Base-by-base conservation (phyloP, 2,113 vertebrate genomes). In the Nesogale talazaci region DNA sequence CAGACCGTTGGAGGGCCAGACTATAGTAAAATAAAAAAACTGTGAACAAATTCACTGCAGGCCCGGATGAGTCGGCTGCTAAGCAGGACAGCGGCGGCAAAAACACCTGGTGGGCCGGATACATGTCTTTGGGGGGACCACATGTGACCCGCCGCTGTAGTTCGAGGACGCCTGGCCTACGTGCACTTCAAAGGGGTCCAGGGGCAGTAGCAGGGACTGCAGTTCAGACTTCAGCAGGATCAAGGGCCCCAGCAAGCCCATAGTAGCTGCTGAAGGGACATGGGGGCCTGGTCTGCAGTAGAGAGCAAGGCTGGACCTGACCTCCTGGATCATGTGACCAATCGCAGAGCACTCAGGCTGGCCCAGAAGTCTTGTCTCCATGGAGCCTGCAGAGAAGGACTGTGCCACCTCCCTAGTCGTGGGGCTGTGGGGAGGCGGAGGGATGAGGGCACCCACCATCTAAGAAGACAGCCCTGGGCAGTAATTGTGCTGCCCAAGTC, bases 401-500 rank as follows among this genome's bases (percentile, higher is more conserved):
- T 19, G 67, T 20, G 27, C 11, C 65, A 56, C 22, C 19, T 27
- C 9, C 59, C 59, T 61, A 42, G 19, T 19, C 22, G 36, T 23
- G 56, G 27, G 59, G 19, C 6, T 25, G 23, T 2, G 42, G 42
- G 80, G 80, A 94, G 82, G 65, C 65, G 84, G 40, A 84, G 78
- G 59, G 78, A 63, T 65, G 61, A 38, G 63, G 92, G 8, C 85
- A 14, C 67, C 67, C 52, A 31, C 52, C 38, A 78, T 17, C 15
- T n/a, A 57, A 31, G 86, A 63, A 94, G 80, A 75, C 29, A 80
- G 85, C 38, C 57, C 34, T 83, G 42, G 88, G 89, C 0, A 38
- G 65, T 29, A 95, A 88, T 65, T 34, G 20, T 86, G 75, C 31
- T 72, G 34, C n/a, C 81, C 46, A 76, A 70, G 65, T 61, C 87